phyloP scores from a whole-genome alignment of 2,888 invertebrate species.

The Platynereis dumerilii region DNA sequence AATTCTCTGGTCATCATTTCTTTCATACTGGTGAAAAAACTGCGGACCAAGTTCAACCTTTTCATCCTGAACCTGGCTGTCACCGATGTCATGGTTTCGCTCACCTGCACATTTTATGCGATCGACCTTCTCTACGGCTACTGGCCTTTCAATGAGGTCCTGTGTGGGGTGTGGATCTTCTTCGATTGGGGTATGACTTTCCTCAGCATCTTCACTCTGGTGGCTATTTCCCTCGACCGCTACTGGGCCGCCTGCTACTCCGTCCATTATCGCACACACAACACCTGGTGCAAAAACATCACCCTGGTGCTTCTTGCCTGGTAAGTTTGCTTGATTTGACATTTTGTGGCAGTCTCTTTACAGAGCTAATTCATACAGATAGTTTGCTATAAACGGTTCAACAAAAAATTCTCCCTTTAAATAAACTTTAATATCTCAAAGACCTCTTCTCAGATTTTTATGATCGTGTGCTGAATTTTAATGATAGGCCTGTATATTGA shows the following conservation, averaged over 20 bases:
- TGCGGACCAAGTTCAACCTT: slow-evolving; percentile 59
- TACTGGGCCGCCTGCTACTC: slow-evolving; percentile 49
- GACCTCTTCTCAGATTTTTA: too few species aligned
- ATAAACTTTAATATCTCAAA: too few species aligned
- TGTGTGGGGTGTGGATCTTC: slow-evolving; percentile 58
- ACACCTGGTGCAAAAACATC: slow-evolving; percentile 42
- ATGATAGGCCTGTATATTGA: too few species aligned
- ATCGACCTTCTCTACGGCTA: slow-evolving; percentile 49
- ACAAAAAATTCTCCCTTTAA: too few species aligned
- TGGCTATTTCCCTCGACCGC: slow-evolving; percentile 52
- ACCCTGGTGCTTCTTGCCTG: slow-evolving; percentile 41
- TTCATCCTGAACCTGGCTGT: slow-evolving; percentile 44
- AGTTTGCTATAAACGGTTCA: too few species aligned
- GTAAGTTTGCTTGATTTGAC: slow-evolving; percentile 36
- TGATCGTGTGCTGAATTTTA: too few species aligned
- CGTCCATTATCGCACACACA: slow-evolving; percentile 44
- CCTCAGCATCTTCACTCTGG: slow-evolving; percentile 56
- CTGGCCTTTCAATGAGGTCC: slow-evolving; percentile 51
- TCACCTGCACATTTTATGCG: slow-evolving; percentile 53
- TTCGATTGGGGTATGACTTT: slow-evolving; percentile 61
- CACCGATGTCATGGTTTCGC: slow-evolving; percentile 53
- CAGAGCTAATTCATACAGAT: too few species aligned
- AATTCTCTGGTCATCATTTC: slow-evolving; percentile 57
- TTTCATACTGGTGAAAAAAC: slow-evolving; percentile 50
- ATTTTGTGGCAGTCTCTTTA: too few species aligned